Conservation (phyloP, 2,113 vertebrate genomes). For the Bubalus kerabau region DNA sequence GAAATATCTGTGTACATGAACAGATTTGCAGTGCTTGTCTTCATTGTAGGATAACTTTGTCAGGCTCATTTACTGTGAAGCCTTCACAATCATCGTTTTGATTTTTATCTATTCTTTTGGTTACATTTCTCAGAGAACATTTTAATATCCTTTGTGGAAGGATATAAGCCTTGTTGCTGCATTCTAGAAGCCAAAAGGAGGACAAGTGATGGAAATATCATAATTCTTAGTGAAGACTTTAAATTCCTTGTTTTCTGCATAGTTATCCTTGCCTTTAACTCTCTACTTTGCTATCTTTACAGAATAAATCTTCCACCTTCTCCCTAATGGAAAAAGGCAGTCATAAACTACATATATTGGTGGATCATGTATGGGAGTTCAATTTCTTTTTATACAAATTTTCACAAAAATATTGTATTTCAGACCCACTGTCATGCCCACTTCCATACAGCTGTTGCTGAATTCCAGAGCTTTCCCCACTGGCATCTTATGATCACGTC, state of each 20-base stretch:
- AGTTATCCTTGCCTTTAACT: background rate
- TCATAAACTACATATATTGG: background rate
- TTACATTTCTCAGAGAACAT: background rate
- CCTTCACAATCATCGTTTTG: background rate
- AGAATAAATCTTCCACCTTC: background rate
- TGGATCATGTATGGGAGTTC: background rate
- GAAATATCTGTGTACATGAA: background rate
- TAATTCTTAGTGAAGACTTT: background rate
- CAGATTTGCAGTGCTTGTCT: background rate
- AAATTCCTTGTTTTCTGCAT: background rate
- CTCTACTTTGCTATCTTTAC: background rate
- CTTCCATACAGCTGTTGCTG: background rate
- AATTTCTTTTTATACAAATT: background rate
- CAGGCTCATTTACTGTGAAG: background rate
- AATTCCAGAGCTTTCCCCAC: background rate
- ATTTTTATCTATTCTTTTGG: background rate
- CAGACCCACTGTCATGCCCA: background rate
- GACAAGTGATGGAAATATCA: background rate
- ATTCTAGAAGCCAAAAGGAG: background rate
- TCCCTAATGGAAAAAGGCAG: background rate
- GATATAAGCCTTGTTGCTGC: background rate
- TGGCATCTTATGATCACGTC: background rate
- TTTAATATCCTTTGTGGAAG: background rate
- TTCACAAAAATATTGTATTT: background rate
- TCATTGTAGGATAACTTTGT: background rate